Evolutionary conservation across 2,113 vertebrate species (phyloP).

Genomic region (Turdus rufiventris): DNA sequence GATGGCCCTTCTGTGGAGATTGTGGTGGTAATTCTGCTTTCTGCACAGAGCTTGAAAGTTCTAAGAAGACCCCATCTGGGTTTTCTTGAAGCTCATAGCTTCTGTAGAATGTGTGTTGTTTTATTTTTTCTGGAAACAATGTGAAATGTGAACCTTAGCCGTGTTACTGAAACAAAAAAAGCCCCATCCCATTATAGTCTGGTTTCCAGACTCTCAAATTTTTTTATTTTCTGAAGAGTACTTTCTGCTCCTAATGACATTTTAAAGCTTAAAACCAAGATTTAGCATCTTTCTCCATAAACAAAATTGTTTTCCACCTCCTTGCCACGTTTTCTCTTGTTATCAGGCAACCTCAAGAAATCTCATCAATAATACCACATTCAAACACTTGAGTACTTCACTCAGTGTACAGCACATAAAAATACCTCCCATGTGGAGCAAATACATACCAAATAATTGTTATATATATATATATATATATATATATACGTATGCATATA

Average conservation of each 20-base stretch:
- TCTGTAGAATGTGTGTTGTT: not conserved
- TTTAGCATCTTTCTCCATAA: not conserved
- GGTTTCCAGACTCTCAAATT: not conserved
- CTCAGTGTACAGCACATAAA: not conserved
- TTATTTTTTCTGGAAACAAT: not conserved
- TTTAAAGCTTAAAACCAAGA: not conserved
- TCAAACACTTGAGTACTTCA: not conserved
- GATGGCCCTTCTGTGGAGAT: not conserved
- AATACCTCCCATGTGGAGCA: not conserved
- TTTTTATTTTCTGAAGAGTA: not conserved
- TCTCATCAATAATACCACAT: not conserved
- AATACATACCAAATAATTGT: not conserved
- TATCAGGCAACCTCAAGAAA: not conserved
- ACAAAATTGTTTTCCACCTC: not conserved
- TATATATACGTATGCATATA: not conserved
- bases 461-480: no score
- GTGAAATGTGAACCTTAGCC: not conserved
- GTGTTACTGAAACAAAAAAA: not conserved
- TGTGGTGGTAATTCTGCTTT: not conserved
- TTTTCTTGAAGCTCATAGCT: not conserved
- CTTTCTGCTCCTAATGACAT: not conserved
- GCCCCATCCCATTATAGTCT: not conserved
- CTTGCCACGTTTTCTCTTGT: not conserved
- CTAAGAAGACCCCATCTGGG: rapidly evolving
- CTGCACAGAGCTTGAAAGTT: not conserved